phyloP scores from a whole-genome alignment of 2,888 invertebrate genomes.

The Tuta absoluta region DNA sequence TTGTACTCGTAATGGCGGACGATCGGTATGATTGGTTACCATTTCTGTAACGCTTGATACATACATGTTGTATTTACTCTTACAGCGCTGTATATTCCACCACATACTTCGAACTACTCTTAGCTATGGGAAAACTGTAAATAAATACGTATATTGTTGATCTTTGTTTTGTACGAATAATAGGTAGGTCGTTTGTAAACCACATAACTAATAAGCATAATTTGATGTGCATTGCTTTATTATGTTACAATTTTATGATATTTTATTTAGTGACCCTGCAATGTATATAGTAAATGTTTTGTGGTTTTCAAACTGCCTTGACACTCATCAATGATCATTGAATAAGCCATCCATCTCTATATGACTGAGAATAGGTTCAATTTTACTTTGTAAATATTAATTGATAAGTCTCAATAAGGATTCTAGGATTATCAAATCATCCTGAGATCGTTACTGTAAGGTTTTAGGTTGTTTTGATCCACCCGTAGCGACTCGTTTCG shows the following conservation, averaged over 20 bases:
- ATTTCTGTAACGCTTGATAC: constrained; percentile 34
- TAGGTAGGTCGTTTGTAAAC: background rate
- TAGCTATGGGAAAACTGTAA: constrained; percentile 33
- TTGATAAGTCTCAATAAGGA: constrained; percentile 51
- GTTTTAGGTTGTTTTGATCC: constrained; percentile 43
- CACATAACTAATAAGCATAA: constrained; percentile 11
- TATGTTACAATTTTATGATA: constrained; percentile 5
- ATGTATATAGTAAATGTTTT: background rate
- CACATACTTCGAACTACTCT: constrained; percentile 24
- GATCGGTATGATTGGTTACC: constrained; percentile 53
- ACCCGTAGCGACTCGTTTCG: constrained; percentile 34
- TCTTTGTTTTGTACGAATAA: constrained; percentile 21
- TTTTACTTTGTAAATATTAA: constrained; percentile 66
- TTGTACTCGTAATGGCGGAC: constrained; percentile 49
- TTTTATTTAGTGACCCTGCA: background rate
- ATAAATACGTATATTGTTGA: constrained; percentile 33
- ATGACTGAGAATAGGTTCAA: constrained; percentile 79
- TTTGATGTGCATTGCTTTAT: background rate
- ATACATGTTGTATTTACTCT: constrained; percentile 16
- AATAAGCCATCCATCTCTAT: constrained; percentile 60
- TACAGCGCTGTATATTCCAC: constrained; percentile 27
- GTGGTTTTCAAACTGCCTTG: constrained; percentile 3
- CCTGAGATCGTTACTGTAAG: constrained; percentile 46
- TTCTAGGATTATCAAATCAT: constrained; percentile 49
- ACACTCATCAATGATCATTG: constrained; percentile 28